A percentile compares a stretch with the other conserved stretches of the same genome.
Evolutionary conservation across 2,113 vertebrate genomes (phyloP).

Genomic region (Muscicapa adusta): DNA sequence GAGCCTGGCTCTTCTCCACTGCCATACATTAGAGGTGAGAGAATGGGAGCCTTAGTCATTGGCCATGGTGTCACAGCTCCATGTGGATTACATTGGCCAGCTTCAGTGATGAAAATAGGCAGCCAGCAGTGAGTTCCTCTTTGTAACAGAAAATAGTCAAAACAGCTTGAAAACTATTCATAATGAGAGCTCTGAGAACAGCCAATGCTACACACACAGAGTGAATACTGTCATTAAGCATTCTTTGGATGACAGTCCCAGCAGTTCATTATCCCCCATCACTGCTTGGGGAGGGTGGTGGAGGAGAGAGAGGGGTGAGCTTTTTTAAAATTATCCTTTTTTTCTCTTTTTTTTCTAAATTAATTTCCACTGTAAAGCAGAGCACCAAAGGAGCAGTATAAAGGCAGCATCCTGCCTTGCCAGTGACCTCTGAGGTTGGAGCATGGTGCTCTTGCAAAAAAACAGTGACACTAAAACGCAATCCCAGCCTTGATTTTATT

Average conservation of each 20-base stretch:
- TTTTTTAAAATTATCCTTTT: not conserved
- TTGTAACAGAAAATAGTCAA: conserved; percentile 73
- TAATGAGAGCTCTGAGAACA: conserved; percentile 59
- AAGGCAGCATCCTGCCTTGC: not conserved
- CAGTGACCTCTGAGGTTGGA: not conserved
- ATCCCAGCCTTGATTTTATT: not conserved
- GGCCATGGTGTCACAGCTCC: not conserved
- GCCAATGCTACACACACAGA: conserved; percentile 44
- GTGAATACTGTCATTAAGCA: conserved; percentile 68
- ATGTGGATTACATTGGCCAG: not conserved
- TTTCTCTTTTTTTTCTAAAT: conserved; percentile 5
- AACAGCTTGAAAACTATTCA: conserved; percentile 75
- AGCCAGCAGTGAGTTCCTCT: conserved; percentile 65
- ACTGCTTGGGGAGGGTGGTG: not conserved
- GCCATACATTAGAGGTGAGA: not conserved
- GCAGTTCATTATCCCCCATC: conserved; percentile 61
- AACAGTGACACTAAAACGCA: not conserved
- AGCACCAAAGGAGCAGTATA: not conserved
- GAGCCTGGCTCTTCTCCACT: not conserved
- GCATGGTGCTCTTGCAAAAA: not conserved
- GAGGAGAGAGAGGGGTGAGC: not conserved
- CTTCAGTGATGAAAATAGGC: conserved; percentile 60
- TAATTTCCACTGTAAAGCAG: conserved; percentile 50
- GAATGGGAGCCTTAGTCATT: fast-evolving
- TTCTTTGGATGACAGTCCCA: conserved; percentile 64